Base-by-base conservation (phyloP, 2,888 invertebrate genomes). In the Phyllotreta striolata region DNA sequence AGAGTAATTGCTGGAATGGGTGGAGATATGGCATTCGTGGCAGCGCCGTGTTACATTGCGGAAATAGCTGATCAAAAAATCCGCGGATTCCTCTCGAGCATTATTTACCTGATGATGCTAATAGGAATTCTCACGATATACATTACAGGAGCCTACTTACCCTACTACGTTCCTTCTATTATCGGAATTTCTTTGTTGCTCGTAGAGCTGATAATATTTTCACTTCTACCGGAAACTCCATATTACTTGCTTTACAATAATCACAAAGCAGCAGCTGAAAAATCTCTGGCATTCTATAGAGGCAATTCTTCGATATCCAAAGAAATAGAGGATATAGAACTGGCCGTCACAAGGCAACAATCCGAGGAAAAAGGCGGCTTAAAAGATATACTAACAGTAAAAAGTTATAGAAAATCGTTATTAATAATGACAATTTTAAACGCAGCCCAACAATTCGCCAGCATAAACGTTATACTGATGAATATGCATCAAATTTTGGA, bases 401-500 rank as follows among this genome's bases (percentile, higher is more conserved):
- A 72, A 58, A 79, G 78, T 64, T 79, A 81, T 59, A 68, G 79
- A 49, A 79, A 76, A 68, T 80, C 79, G 5, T 59, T 81, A 38
- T 61, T 78, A 2, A 79, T 81, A 6, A 80, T 81, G 78, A 74
- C 77, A 2, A 77, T 80, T 1, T 63, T 81, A 12, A 81, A 80
- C 61, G 76, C 74, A 1, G 77, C 78, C 0, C 81, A 81, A 66
- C 81, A 81, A 67, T 78, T 81, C 60, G 77, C 78, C 44, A 77
- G 80, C 46, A 79, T 81, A 40, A 79, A 77, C 47, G 81, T 81
- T 3, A 79, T 81, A 60, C 57, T 81, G 35, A 81, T 81, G 81
- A 81, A 81, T 54, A 70, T 81, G 55, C 81, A 81, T 65, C 71
- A 73, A 12, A 81, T 81, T 61, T 62, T 81, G 10, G 71, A 69